Base-by-base conservation (phyloP, 1,140 invertebrate species). In the Pseudachorutes palmiensis region DNA sequence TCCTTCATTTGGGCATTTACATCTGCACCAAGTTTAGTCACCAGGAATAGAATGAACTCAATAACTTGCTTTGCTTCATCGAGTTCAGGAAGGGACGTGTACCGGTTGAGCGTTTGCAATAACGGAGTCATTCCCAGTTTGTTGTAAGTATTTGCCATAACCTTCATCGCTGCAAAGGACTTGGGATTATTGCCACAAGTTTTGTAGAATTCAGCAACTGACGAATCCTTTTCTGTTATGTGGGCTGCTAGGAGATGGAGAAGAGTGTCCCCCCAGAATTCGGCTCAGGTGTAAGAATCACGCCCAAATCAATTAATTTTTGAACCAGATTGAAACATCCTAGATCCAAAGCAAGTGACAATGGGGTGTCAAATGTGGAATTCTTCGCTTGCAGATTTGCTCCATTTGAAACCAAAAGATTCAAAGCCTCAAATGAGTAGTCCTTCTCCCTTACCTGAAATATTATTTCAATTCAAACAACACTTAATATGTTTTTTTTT, bases 101-200 rank as follows among this genome's bases (percentile, higher is more conserved):
- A 31, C 2, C 49, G 32, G 3, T 1, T 1, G 33, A 69, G 33
- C 36, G 62, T n/a, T 5, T 65, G 26, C 0, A 69, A 31, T 2
- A 72, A 31, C 0, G 71, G 71, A 1, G 71, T 69, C 16, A 57
- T 22, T 9, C 71, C 71, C 0, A 28, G 24, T 31, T 62, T 62
- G 29, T 72, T 70, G 1, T 41, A 28, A 0, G 28, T 61, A 2
- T 63, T 41, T 1, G 33, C 60, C 71, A 72, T 72, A 19, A 61
- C 22, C 32, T 30, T 41, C 30, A 70, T 26, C 1, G 41, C 28
- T 1, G 3, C 19, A 19, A 66, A 14, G 31, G 16, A 33, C 2
- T 36, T 26, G 12, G 58, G 59, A 1, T 26, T 12, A 22, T 2
- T 12, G 22, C 22, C 12, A 45, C 66, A 65, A 9, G 33, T 29